Base-by-base conservation (phyloP, 1,140 invertebrate genomes). In the Diorhabda carinulata region DNA sequence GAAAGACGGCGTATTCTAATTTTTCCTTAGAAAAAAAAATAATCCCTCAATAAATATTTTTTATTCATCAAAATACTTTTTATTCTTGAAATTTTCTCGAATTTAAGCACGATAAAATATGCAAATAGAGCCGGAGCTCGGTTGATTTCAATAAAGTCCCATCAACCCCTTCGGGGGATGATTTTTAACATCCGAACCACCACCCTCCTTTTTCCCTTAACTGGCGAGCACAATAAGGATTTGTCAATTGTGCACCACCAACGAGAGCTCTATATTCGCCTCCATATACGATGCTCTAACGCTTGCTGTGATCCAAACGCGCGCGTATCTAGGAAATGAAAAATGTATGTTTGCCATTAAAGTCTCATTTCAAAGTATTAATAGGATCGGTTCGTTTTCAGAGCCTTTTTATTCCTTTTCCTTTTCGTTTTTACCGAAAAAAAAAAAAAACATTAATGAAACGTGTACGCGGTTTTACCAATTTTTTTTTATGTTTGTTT, bases 201-300 rank as follows among this genome's bases (percentile, higher is more conserved):
- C 72, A 64, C 9, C 58, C 43, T 64, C 41, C 62, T 10, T 41
- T 66, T 67, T 57, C 67, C 9, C 41, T 44, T 58, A 66, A 64
- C 57, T 59, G 63, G 52, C 62, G 70, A 75, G 70, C 64, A 78
- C 75, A 78, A 78, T 78, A 78, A 78, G 75, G 77, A 78, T 77
- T 75, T 77, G 77, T 78, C 77, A 78, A 77, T 78, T 78, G 77
- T 78, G 70, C 72, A 58, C 73, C 69, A 60, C 67, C 70, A 63
- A 57, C 58, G 71, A 52, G n/a, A 69, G 61, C 71, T 72, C 67
- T 74, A 77, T 25, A 25, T 77, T 73, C 74, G 72, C 72, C 70
- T 67, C 47, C n/a, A 25, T 25, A 56, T 61, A 70, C 68, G 64
- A 64, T 66, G 64, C 56, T 69, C 68, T 43, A 58, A 58, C 56